Conservation (phyloP, 1,140 invertebrate genomes). For the Palaemon carinicauda region DNA sequence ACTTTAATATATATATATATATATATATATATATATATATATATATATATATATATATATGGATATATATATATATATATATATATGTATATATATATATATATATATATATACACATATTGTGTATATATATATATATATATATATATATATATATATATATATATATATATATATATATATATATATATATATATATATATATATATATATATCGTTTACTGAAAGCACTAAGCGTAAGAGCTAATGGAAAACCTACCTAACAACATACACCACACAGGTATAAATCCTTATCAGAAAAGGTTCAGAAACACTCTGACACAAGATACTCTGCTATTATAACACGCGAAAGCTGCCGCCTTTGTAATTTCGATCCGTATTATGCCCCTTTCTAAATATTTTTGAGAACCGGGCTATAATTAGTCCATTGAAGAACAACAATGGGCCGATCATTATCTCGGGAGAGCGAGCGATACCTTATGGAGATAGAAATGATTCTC, state of each 20-base stretch:
- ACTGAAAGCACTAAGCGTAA: background rate
- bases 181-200: background rate
- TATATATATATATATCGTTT: background rate
- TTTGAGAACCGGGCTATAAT: no score
- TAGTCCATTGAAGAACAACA: no score
- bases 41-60: background rate
- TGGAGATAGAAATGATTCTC: no score
- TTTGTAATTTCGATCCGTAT: no score
- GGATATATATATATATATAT: background rate
- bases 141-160: background rate
- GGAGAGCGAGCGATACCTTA: no score
- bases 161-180: slow-evolving; percentile 5
- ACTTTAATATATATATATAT: background rate
- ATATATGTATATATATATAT: background rate
- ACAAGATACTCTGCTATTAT: no score
- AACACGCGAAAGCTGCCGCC: no score
- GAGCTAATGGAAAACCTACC: no score
- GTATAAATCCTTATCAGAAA: no score
- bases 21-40: background rate
- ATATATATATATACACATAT: background rate
- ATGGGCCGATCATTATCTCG: no score
- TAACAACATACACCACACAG: background rate
- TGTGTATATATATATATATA: background rate
- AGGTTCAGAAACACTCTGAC: no score
- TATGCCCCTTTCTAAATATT: no score